Base-by-base conservation (phyloP, 2,113 vertebrate species). In the Malaclemys terrapin region DNA sequence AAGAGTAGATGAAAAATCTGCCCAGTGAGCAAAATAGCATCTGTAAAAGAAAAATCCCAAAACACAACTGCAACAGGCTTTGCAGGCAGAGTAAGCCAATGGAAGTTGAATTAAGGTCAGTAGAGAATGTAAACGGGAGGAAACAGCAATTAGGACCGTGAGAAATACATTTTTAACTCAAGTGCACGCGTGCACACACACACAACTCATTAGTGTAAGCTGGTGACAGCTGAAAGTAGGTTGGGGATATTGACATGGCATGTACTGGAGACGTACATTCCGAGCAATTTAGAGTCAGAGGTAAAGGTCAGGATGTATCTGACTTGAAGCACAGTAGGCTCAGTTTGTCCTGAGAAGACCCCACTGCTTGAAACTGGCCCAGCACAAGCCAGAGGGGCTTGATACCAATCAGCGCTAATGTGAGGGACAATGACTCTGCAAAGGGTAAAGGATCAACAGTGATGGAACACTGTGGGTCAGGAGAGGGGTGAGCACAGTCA, bases 391-490 rank as follows among this genome's bases (percentile, higher is more conserved):
- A 42, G 20, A 38, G 12, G 24, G 7, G 52, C 5, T 17, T 59
- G 4, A 4, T 89, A 2, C 0, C 49, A 50, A 2, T 72, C 53
- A 50, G 9, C 1, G 3, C n/a, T 38, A 49, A 17, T 47, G 25
- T 45, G 42, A 86, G 17, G 49, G 14, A 20, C 5, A 2, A 3
- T 1, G 8, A 10, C 38, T 13, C 17, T 24, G 27, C 5, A 1
- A 0, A 35, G 50, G 27, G 5, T 50, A 31, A 4, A 2, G 14
- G n/a, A 13, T 31, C 47, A 49, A 16, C 0, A 0, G 5, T n/a
- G 50, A 0, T 4, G 25, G 19, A 89, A 12, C 14, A 81, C 14
- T 1, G 0, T 0, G 0, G 31, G 8, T 45, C 42, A 52, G 17
- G 52, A 91, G 35, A 42, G 22, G 11, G 3, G 5, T n/a, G 16